These are phyloP conservation scores for Pseudonaja textilis DNA, from an alignment of 2,113 vertebrate genomes.

Conservation along the genomic window DNA sequence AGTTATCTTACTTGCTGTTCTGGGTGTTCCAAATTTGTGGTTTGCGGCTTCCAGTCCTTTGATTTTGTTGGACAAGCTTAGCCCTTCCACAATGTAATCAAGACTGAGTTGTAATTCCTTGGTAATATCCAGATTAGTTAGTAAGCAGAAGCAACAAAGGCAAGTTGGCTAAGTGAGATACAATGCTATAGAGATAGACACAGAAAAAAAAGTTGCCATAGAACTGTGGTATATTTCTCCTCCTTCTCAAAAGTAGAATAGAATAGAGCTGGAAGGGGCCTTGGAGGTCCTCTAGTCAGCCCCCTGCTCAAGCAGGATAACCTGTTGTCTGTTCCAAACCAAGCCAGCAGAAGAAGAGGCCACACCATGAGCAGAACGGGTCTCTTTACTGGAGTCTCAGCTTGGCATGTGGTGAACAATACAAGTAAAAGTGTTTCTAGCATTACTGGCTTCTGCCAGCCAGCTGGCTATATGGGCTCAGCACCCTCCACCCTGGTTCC, in stretches of 20 bases:
- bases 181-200: neutral
- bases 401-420: too few relatives aligned
- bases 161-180: neutral
- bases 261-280: too few relatives aligned
- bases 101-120: neutral
- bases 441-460: too few relatives aligned
- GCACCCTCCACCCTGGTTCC: too few relatives aligned
- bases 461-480: too few relatives aligned
- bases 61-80: neutral
- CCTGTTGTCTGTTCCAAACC: too few relatives aligned
- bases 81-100: neutral
- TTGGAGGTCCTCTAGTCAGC: too few relatives aligned
- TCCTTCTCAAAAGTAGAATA: neutral
- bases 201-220: neutral
- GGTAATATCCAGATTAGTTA: neutral
- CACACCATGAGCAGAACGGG: too few relatives aligned
- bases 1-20: neutral
- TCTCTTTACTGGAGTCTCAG: too few relatives aligned
- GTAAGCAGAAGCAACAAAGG: neutral
- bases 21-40: neutral
- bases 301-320: too few relatives aligned
- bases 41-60: neutral
- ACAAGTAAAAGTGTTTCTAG: too few relatives aligned
- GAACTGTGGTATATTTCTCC: neutral
- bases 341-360: too few relatives aligned